Evolutionary conservation across 2,113 vertebrate species (phyloP), one percentile per base, ranked within the genome.

Genomic region (Engraulis encrasicolus): DNA sequence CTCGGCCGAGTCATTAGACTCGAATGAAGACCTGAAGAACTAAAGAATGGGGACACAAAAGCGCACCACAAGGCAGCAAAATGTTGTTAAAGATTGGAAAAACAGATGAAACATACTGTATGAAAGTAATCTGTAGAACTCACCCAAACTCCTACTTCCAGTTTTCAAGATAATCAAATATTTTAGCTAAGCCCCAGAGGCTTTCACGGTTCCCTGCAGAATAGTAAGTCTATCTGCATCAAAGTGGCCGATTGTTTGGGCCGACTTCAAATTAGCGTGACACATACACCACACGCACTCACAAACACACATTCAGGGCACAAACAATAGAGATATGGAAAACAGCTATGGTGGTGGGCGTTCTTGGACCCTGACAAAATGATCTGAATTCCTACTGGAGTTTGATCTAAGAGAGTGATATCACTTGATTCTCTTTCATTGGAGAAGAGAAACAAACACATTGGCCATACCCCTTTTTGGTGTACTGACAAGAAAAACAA

Each of bases 351-450:
- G 80, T 71, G 20, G 90, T 89, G 88, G 90, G 86, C 82, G 86
- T 86, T 50, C 86, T 45, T 79, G 84, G 58, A 85, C 79, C n/a
- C n/a, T n/a, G n/a, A n/a, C n/a, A 87, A 85, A 89, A 87, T 79
- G 82, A 81, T 31, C 87, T 86, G 86, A 85, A 84, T 52, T 45
- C 15, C 71, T 78, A 81, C 88, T 82, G 87, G 15, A 85, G 12
- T 81, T 27, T 77, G 84, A 90, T 84, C 49, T 78, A 45, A 85
- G 20, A n/a, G 34, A 83, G 78, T 81, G 82, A 87, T 84, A 88
- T 50, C 37, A 85, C 54, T 45, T 80, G 74, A 85, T 86, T 88
- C 71, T 81, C 7, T 58, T 83, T 82, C 81, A 49, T 61, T 61
- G 50, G 6, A 83, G 81, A 83, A 50, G 23, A 66, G 23, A 34